Evolutionary conservation across 2,888 invertebrate species (phyloP).

Genomic region (Nematopogon swammerdamellus): DNA sequence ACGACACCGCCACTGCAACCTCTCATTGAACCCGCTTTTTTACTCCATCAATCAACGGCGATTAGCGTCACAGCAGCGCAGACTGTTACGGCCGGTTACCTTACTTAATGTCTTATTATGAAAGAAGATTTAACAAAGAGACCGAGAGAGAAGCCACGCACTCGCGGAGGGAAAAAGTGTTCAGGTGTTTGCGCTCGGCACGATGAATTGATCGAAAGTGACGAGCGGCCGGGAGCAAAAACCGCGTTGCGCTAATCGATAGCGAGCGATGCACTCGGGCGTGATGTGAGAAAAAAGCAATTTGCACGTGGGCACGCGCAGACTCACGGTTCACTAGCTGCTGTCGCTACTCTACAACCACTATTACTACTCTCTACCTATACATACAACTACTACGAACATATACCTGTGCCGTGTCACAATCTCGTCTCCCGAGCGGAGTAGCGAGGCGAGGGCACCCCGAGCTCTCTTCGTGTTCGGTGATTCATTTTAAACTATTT

Average conservation of each 20-base stretch:
- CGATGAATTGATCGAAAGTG: background rate
- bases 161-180: background rate
- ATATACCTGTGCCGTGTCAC: too few relatives aligned
- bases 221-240: background rate
- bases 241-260: background rate
- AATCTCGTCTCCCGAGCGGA: too few relatives aligned
- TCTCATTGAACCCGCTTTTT: background rate
- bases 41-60: background rate
- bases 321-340: too few relatives aligned
- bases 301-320: too few relatives aligned
- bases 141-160: too few relatives aligned
- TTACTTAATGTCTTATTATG: background rate
- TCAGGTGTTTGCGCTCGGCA: background rate
- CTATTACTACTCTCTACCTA: too few relatives aligned
- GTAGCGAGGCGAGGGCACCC: too few relatives aligned
- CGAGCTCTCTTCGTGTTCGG: too few relatives aligned
- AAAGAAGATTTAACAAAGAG: background rate
- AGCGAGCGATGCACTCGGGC: background rate
- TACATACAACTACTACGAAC: too few relatives aligned
- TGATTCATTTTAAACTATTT: too few relatives aligned
- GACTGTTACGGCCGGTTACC: background rate
- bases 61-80: background rate
- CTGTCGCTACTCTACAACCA: too few relatives aligned
- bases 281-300: background rate
- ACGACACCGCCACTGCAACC: background rate